Percentiles rank a stretch among this genome's conserved stretches.
phyloP scores from a whole-genome alignment of 2,797 vertebrate species.

The Acrocephalus scirpaceus region DNA sequence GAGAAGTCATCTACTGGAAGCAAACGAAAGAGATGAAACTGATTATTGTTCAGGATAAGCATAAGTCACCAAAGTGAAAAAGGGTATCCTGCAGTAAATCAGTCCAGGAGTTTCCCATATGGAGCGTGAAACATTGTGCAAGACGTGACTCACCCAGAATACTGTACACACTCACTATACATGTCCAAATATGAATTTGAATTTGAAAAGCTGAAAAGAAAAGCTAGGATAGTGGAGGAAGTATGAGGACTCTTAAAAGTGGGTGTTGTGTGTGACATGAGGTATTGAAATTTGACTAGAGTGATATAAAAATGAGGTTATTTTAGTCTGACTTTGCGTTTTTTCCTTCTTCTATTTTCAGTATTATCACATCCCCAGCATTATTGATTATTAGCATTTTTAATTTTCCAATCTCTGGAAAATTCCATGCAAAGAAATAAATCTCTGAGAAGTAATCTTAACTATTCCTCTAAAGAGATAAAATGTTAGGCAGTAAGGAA shows the following conservation, averaged over 20 bases:
- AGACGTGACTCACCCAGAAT: neutral
- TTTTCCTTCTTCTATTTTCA: neutral
- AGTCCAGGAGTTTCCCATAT: neutral
- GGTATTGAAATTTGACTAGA: neutral
- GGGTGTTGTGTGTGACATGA: neutral
- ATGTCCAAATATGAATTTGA: neutral
- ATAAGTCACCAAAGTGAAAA: neutral
- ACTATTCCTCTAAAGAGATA: neutral
- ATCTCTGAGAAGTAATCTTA: neutral
- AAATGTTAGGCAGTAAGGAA: neutral
- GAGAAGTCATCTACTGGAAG: neutral
- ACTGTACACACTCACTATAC: neutral
- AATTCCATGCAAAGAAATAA: neutral
- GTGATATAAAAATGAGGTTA: neutral
- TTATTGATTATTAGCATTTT: neutral
- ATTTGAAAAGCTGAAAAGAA: neutral
- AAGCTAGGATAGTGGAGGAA: neutral
- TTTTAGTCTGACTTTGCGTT: neutral
- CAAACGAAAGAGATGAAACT: neutral
- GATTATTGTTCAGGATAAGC: neutral
- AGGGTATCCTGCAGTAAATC: neutral
- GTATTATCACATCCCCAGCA: neutral
- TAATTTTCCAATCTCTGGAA: neutral
- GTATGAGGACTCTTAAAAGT: neutral
- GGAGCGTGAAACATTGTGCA: fast-evolving